Evolutionary conservation across 1,140 invertebrate species (phyloP), one percentile per base, ranked within the genome.

Genomic region (Eubasilissa regina): DNA sequence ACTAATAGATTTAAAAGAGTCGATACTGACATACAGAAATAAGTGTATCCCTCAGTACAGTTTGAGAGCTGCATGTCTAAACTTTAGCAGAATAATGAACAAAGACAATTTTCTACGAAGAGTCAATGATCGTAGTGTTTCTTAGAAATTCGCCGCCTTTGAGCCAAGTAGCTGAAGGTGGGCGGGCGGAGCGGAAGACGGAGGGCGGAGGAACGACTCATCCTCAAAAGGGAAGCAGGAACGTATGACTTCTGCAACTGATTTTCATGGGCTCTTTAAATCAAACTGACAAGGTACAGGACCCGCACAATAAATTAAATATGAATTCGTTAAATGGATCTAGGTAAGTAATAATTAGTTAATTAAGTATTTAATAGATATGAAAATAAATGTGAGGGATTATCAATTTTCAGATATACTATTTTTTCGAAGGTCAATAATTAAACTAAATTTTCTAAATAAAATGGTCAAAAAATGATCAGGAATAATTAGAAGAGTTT

Each of bases 81-180:
- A 58, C 55, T 58, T 58, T 15, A 21, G 17, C 11, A 9, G 55
- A 58, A 58, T 21, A 58, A 58, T 15, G 55, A 8, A 58, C 55
- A 58, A 58, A 58, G 55, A 15, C 15, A 58, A 58, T 58, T 58
- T 58, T 58, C 55, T 21, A 11, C 15, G 55, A 58, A 58, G 1
- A 19, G 55, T 58, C 55, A 58, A 58, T 58, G 55, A 21, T 58
- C 55, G 17, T 58, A 11, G 8, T 58, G 55, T 21, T 58, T 58
- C 55, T 58, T 9, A 21, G 55, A 58, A 58, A 15, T 19, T 56
- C 10, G 0, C 19, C 53, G 12, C 21, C 55, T 58, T 58, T 15
- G n/a, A 58, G 17, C 13, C 55, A 15, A 58, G n/a, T n/a, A n/a
- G n/a, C n/a, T n/a, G n/a, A n/a, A n/a, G n/a, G n/a, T n/a, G 55